These are phyloP conservation scores for Buceros bicornis DNA, from an alignment of 2,797 vertebrate genomes.

Conservation along the genomic window DNA sequence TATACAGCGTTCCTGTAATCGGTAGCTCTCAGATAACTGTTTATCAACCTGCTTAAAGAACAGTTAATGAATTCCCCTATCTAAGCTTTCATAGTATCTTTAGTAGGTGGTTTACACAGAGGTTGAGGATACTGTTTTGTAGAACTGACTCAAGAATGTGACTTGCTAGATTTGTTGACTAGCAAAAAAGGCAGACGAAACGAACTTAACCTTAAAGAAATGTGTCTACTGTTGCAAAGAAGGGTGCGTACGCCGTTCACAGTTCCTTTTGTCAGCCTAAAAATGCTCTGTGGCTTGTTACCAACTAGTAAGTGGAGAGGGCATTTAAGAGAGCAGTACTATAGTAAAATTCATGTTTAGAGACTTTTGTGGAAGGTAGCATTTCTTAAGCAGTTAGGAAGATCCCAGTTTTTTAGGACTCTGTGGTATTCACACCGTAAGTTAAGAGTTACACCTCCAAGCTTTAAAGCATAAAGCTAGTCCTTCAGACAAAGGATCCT, in stretches of 20 bases:
- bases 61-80: background rate
- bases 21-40: background rate
- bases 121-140: background rate
- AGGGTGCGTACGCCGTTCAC: background rate
- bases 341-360: background rate
- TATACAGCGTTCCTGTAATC: background rate
- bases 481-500: background rate
- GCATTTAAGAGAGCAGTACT: background rate
- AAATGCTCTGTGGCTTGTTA: background rate
- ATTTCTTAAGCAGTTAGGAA: background rate
- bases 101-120: background rate
- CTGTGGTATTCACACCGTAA: background rate
- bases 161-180: background rate
- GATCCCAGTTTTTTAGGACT: background rate
- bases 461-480: background rate
- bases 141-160: background rate
- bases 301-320: background rate
- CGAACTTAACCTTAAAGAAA: background rate
- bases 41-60: background rate
- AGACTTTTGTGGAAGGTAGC: background rate
- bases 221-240: background rate
- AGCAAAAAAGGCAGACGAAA: background rate
- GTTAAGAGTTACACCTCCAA: background rate
- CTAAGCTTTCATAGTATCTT: background rate
- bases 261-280: background rate